Evolutionary conservation across 1,140 invertebrate genomes (phyloP).

Genomic region (Tetragonula clypearis): DNA sequence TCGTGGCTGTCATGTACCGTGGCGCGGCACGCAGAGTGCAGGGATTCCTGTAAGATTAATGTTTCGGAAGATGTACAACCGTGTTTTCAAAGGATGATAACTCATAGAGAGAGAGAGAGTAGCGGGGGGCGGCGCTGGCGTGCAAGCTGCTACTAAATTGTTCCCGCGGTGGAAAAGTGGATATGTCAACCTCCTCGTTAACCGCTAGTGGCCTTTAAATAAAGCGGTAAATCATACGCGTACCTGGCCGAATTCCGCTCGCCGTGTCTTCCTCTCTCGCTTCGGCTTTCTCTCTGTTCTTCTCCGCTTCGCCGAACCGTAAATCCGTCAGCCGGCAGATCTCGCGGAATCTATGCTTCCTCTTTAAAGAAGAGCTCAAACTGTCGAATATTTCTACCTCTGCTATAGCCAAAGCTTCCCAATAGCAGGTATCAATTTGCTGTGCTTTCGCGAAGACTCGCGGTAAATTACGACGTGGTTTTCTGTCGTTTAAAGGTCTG

Average conservation of each 20-base stretch:
- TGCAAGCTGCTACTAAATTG: slow-evolving; percentile 66
- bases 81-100: slow-evolving; percentile 64
- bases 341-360: not conserved
- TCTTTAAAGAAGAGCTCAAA: not conserved
- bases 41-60: slow-evolving; percentile 67
- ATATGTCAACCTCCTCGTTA: slow-evolving; percentile 63
- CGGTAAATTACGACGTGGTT: too few species aligned
- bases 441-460: not conserved
- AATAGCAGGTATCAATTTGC: not conserved
- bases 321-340: not conserved
- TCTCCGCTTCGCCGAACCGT: not conserved
- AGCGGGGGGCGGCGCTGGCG: slow-evolving; percentile 38
- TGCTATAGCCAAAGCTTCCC: not conserved
- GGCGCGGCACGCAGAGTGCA: slow-evolving; percentile 41
- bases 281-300: too few species aligned
- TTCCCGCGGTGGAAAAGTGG: slow-evolving; percentile 62
- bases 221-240: slow-evolving; percentile 70
- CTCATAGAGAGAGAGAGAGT: slow-evolving; percentile 40
- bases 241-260: not conserved
- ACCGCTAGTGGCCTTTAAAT: slow-evolving; percentile 66
- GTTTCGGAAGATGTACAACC: slow-evolving; percentile 60
- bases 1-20: slow-evolving; percentile 49
- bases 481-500: not conserved
- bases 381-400: not conserved
- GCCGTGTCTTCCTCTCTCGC: not conserved